Percentiles rank a stretch among this genome's conserved stretches.
These are phyloP conservation scores for Hylia prasina DNA, from an alignment of 2,113 vertebrate species.

Conservation along the genomic window DNA sequence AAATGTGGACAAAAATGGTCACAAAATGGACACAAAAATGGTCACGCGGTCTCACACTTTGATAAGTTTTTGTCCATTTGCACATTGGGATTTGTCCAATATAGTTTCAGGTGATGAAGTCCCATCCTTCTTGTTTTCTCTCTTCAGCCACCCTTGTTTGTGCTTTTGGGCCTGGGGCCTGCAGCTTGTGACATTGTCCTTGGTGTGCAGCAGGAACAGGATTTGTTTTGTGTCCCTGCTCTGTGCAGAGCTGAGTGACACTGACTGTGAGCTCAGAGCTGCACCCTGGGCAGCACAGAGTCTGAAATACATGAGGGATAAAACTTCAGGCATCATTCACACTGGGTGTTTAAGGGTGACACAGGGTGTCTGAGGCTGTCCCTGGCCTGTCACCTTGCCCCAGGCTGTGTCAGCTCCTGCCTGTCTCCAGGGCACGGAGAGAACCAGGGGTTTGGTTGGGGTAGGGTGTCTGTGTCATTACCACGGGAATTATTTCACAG, in stretches of 20 bases:
- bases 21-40: neutral
- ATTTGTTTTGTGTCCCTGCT: too few relatives aligned
- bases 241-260: too few relatives aligned
- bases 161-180: neutral
- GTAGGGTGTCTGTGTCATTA: accelerated
- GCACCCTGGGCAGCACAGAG: too few relatives aligned
- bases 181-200: too few relatives aligned
- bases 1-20: neutral
- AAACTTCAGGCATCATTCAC: too few relatives aligned
- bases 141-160: neutral
- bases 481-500: neutral
- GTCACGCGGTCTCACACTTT: neutral
- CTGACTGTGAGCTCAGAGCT: too few relatives aligned
- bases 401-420: neutral
- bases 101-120: neutral
- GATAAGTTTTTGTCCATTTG: neutral
- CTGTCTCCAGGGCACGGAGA: accelerated
- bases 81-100: neutral
- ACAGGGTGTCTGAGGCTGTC: too few relatives aligned
- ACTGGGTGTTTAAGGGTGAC: too few relatives aligned
- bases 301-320: too few relatives aligned
- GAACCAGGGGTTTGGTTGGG: accelerated
- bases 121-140: neutral
- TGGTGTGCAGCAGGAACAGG: too few relatives aligned
- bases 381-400: neutral